Conservation (phyloP, 2,797 vertebrate genomes). For the Diceros bicornis region DNA sequence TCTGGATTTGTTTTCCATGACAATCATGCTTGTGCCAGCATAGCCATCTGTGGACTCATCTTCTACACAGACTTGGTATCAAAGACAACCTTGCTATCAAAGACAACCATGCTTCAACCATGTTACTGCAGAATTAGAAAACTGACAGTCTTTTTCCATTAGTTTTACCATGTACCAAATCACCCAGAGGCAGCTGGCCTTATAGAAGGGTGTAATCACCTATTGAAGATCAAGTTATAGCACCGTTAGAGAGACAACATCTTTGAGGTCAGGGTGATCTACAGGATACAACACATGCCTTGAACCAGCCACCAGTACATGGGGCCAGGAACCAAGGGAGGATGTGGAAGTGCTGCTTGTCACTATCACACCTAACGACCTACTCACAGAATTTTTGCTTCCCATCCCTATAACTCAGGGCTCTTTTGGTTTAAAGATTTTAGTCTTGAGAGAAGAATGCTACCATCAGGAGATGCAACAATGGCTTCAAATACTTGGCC, state of each 20-base stretch:
- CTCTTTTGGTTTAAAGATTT: not conserved
- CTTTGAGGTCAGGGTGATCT: not conserved
- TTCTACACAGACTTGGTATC: not conserved
- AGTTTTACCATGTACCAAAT: not conserved
- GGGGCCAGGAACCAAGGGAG: not conserved
- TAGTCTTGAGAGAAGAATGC: not conserved
- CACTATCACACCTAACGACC: not conserved
- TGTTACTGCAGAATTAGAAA: not conserved
- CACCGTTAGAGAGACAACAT: not conserved
- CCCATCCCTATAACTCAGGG: not conserved
- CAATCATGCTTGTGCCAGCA: not conserved
- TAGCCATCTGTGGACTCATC: not conserved
- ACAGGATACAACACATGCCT: accelerated
- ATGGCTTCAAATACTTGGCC: not conserved
- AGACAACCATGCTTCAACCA: not conserved
- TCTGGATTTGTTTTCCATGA: not conserved
- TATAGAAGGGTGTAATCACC: not conserved
- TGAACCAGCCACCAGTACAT: not conserved
- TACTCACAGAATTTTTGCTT: not conserved
- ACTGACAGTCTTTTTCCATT: not conserved
- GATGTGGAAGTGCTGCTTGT: not conserved
- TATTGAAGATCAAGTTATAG: not conserved
- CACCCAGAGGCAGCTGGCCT: not conserved
- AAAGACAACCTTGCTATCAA: not conserved
- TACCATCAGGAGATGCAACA: not conserved